Evolutionary conservation across 30 jellyfish, hydroid and myxozoan genomes (phyloP).

Genomic region (Chrysaora quinquecirrha): DNA sequence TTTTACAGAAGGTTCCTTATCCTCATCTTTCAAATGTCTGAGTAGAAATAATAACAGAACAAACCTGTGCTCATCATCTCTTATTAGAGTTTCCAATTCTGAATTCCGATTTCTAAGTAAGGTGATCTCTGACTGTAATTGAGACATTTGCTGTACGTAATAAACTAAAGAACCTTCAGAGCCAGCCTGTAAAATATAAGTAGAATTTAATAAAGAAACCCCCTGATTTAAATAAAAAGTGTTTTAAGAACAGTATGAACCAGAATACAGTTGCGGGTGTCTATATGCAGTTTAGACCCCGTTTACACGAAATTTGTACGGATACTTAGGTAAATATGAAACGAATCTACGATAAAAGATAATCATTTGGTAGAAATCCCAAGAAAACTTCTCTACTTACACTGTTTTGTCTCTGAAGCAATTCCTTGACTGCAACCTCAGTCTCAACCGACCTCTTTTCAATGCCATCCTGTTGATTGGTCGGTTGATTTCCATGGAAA

Average conservation of each 20-base stretch:
- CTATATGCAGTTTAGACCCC: no score
- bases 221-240: neutral
- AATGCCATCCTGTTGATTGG: constrained; percentile 8
- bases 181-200: constrained; percentile 36
- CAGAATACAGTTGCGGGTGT: no score
- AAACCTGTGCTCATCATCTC: constrained; percentile 93
- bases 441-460: constrained; percentile 64
- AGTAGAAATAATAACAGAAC: no score
- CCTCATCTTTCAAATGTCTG: no score
- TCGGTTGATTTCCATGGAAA: neutral
- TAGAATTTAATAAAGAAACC: no score
- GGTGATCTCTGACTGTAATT: constrained; percentile 75
- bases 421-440: constrained; percentile 59
- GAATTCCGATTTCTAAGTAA: constrained; percentile 41
- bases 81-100: constrained; percentile 62
- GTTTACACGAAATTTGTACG: no score
- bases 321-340: no score
- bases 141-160: constrained; percentile 74
- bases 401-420: constrained; percentile 58
- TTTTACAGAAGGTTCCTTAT: no score
- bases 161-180: constrained; percentile 72
- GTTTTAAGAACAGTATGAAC: no score
- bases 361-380: no score
- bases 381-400: no score
- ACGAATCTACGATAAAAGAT: no score